Evolutionary conservation across 2,797 vertebrate genomes (phyloP).

Genomic region (Spinus pinus): DNA sequence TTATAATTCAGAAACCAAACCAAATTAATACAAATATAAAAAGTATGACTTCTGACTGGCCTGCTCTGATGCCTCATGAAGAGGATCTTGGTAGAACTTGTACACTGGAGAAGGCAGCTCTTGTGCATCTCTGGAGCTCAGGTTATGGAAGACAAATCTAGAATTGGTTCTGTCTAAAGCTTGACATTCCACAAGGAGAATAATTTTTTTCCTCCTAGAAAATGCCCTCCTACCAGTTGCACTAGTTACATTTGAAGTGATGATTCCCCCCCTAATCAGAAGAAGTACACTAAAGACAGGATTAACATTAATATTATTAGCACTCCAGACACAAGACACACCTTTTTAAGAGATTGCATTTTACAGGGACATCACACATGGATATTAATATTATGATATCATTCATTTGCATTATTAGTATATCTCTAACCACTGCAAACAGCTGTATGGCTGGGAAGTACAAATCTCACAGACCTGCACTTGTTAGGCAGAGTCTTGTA

Average conservation of each 20-base stretch:
- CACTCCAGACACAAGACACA: background rate
- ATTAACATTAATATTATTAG: background rate
- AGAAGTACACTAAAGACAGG: background rate
- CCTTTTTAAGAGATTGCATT: background rate
- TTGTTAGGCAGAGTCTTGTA: background rate
- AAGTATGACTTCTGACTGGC: constrained; percentile 61
- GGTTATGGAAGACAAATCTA: background rate
- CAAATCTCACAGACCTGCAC: background rate
- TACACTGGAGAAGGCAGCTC: background rate
- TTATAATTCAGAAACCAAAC: constrained; percentile 69
- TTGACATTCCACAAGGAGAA: background rate
- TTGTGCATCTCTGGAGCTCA: background rate
- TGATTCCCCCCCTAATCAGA: background rate
- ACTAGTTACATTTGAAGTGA: background rate
- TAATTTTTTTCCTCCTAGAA: background rate
- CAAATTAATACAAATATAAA: constrained; percentile 64
- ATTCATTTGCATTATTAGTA: background rate
- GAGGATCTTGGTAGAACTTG: background rate
- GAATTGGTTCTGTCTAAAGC: background rate
- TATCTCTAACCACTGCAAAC: background rate
- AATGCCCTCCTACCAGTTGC: background rate
- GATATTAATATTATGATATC: background rate
- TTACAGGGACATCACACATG: background rate
- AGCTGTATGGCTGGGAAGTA: background rate
- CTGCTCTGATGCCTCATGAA: background rate